Evolutionary conservation across 2,888 invertebrate genomes (phyloP).

Genomic region (Quadroppia sp.): DNA sequence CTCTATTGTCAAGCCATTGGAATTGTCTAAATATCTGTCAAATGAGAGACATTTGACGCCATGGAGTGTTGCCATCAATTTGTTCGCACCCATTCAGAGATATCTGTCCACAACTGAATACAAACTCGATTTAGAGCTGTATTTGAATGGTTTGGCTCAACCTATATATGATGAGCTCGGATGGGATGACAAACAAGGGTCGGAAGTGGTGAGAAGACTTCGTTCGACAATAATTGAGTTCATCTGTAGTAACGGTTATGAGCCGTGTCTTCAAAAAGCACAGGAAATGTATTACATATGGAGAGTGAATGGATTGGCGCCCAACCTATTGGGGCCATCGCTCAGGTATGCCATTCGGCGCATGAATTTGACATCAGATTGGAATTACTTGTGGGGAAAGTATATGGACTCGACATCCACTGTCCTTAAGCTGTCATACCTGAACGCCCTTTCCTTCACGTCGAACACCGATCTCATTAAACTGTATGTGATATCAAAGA

Average conservation of each 20-base stretch:
- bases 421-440: slow-evolving; percentile 36
- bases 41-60: slow-evolving; percentile 50
- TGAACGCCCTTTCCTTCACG: slow-evolving; percentile 39
- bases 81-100: not conserved
- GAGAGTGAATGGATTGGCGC: slow-evolving; percentile 26
- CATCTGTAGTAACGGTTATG: slow-evolving; percentile 30
- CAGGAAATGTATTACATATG: slow-evolving; percentile 24
- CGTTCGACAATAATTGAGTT: slow-evolving; percentile 32
- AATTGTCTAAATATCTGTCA: slow-evolving; percentile 50
- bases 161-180: slow-evolving; percentile 23
- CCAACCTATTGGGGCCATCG: slow-evolving; percentile 31
- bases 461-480: slow-evolving; percentile 31
- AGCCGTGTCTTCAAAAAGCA: slow-evolving; percentile 32
- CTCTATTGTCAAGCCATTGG: slow-evolving; percentile 51
- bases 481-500: slow-evolving; percentile 23
- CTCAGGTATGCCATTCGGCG: slow-evolving; percentile 37
- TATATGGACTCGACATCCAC: slow-evolving; percentile 20
- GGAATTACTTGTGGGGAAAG: slow-evolving; percentile 33
- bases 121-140: slow-evolving; percentile 15
- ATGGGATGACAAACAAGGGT: slow-evolving; percentile 27
- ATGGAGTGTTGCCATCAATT: slow-evolving; percentile 47
- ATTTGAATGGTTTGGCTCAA: slow-evolving; percentile 16
- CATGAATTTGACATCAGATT: slow-evolving; percentile 9
- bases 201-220: slow-evolving; percentile 15
- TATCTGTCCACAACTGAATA: slow-evolving; percentile 23